Evolutionary conservation across 1,140 invertebrate species (phyloP).

Genomic region (Formica exsecta): DNA sequence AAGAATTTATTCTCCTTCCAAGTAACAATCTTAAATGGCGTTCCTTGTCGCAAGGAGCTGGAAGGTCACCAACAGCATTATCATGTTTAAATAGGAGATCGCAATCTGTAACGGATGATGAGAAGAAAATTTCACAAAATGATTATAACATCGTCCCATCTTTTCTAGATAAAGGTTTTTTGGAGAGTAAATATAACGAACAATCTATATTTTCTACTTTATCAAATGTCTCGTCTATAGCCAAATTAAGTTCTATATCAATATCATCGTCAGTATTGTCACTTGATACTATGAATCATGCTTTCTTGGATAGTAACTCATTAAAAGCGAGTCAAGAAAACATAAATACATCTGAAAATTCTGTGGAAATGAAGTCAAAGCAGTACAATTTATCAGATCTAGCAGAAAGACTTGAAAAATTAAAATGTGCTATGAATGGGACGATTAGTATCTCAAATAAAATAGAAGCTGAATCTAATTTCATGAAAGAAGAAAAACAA

Average conservation of each 20-base stretch:
- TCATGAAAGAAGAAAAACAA: conserved; percentile 26
- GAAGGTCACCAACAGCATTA: conserved; percentile 48
- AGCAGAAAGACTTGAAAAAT: conserved; percentile 69
- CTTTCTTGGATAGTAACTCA: conserved; percentile 72
- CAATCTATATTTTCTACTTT: conserved; percentile 67
- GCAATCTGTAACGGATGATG: conserved; percentile 53
- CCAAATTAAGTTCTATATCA: conserved; percentile 67
- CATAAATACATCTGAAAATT: neutral
- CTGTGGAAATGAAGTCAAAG: neutral
- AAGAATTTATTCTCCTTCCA: neutral
- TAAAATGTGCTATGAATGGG: conserved; percentile 63
- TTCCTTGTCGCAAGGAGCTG: conserved; percentile 75
- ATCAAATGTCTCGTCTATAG: conserved; percentile 74
- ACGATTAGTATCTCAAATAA: neutral
- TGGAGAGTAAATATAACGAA: conserved; percentile 42
- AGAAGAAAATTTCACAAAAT: conserved; percentile 17
- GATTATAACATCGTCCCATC: conserved; percentile 22
- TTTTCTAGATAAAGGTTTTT: conserved; percentile 69
- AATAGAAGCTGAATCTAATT: conserved; percentile 34
- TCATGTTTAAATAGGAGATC: conserved; percentile 33
- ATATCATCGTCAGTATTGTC: conserved; percentile 61
- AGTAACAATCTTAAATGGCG: conserved; percentile 50
- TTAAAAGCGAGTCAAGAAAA: conserved; percentile 9
- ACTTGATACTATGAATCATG: conserved; percentile 73
- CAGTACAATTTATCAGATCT: conserved; percentile 68